Base-by-base conservation (phyloP, 2,888 invertebrate genomes). In the Blomia tropicalis region DNA sequence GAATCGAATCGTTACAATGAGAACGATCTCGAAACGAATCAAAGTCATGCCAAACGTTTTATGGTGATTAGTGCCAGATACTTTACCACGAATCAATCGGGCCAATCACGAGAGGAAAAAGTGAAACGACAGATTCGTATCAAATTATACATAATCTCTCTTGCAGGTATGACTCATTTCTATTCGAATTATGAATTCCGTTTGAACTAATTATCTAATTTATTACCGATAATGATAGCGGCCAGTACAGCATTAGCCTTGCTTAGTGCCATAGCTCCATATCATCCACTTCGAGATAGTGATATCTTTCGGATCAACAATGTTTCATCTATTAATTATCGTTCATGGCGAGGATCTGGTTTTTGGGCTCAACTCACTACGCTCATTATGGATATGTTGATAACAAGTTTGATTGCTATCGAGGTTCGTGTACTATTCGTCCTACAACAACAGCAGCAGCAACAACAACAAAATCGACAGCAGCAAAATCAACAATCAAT, bases 341-440 rank as follows among this genome's bases (percentile, higher is more conserved):
- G 56, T 11, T 27, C 29, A 22, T 56, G 56, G 56, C 56, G 31
- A 19, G 56, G 56, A 31, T 30, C 36, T 11, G 32, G 19, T 14
- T 56, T 56, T 23, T 56, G 56, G 56, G 56, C 56, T 7, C 56
- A 36, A 30, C 2, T 36, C 11, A 36, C 22, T 30, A 56, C 56
- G 29, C 25, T 56, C 19, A 36, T 56, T 19, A 56, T 31, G 56
- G 56, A 36, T 22, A 56, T 31, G 32, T 29, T 31, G 19, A 31
- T 31, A 2, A 31, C 56, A n/a, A 56, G 29, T n/a, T 25, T 56
- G 22, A 32, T 56, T 56, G 56, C 29, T 2, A 56, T 56, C 17
- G 32, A 56, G n/a, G 56, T 56, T n/a, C 29, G 56, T 2, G 56
- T 56, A n/a, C 29, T 56, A n/a, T 56, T 56, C 29, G 56, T 56